These are phyloP conservation scores for Kryptopterus vitreolus DNA, from an alignment of 2,797 vertebrate species.

Conservation along the genomic window DNA sequence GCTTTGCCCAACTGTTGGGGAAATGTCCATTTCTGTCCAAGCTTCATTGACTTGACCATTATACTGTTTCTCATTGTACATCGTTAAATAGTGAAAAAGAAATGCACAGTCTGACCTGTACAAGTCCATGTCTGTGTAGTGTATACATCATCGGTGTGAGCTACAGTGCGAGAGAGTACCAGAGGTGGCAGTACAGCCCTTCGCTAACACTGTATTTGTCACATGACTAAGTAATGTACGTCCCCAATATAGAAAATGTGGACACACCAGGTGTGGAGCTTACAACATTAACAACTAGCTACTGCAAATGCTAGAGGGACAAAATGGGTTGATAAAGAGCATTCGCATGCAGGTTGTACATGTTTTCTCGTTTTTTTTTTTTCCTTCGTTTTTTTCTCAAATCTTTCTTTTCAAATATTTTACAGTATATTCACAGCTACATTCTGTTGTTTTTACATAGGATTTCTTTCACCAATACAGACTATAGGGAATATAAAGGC, in stretches of 20 bases:
- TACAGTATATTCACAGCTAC: slow-evolving; percentile 78
- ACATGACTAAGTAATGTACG: slow-evolving; percentile 36
- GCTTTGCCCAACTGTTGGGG: slow-evolving; percentile 27
- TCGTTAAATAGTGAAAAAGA: slow-evolving; percentile 43
- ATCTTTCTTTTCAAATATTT: slow-evolving; percentile 62
- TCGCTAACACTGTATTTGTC: slow-evolving; percentile 51
- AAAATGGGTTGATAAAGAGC: slow-evolving; percentile 78
- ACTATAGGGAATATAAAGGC: not conserved
- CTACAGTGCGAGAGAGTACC: slow-evolving; percentile 46
- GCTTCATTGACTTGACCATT: slow-evolving; percentile 4
- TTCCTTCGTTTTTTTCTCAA: too few relatives aligned
- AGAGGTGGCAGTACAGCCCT: slow-evolving; percentile 30
- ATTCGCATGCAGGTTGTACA: slow-evolving; percentile 85
- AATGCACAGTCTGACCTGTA: slow-evolving; percentile 35
- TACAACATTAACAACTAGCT: slow-evolving; percentile 42
- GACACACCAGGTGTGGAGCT: slow-evolving; percentile 36
- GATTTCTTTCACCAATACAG: not conserved
- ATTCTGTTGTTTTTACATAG: slow-evolving; percentile 59
- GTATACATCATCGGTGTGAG: slow-evolving; percentile 34
- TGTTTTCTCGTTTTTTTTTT: slow-evolving; percentile 52
- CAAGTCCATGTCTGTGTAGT: slow-evolving; percentile 24
- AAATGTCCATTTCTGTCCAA: slow-evolving; percentile 45
- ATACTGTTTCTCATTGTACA: slow-evolving; percentile 59
- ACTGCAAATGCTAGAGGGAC: slow-evolving; percentile 54
- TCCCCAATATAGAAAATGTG: slow-evolving; percentile 18